Evolutionary conservation across 2,888 invertebrate species (phyloP).

Genomic region (Leucophenga maculata): DNA sequence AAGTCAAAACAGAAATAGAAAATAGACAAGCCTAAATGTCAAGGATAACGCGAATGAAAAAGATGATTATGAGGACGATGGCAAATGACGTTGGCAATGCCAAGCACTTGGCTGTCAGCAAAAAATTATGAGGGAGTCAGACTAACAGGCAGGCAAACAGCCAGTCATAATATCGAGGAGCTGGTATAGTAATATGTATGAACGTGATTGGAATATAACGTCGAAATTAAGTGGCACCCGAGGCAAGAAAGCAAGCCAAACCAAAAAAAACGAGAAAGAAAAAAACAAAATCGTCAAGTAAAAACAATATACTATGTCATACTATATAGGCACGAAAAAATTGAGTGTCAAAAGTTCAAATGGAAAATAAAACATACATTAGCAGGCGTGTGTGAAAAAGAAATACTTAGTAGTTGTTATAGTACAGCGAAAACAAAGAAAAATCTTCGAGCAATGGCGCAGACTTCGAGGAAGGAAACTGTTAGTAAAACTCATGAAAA

Average conservation of each 20-base stretch:
- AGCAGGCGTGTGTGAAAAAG: slow-evolving; percentile 34
- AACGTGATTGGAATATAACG: slow-evolving; percentile 66
- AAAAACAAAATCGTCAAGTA: slow-evolving; percentile 57
- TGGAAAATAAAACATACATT: slow-evolving; percentile 66
- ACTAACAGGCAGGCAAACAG: slow-evolving; percentile 30
- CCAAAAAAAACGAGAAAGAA: slow-evolving; percentile 26
- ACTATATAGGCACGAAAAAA: slow-evolving; percentile 42
- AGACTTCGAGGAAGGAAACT: slow-evolving; percentile 19
- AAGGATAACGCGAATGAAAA: background rate
- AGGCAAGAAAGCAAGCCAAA: slow-evolving; percentile 40
- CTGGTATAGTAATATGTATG: slow-evolving; percentile 52
- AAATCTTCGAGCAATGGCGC: slow-evolving; percentile 40
- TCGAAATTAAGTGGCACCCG: slow-evolving; percentile 58
- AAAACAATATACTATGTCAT: slow-evolving; percentile 29
- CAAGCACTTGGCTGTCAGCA: slow-evolving; percentile 8
- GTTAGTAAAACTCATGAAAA: slow-evolving; percentile 22
- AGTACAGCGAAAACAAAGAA: slow-evolving; percentile 18
- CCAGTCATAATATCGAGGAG: slow-evolving; percentile 45
- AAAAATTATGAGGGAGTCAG: slow-evolving; percentile 9
- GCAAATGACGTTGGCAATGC: slow-evolving; percentile 46
- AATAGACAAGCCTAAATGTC: slow-evolving; percentile 11
- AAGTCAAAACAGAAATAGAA: slow-evolving; percentile 25
- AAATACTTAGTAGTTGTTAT: slow-evolving; percentile 14
- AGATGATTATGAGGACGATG: slow-evolving; percentile 34
- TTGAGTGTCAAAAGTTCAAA: slow-evolving; percentile 52